A percentile compares a stretch with the other conserved stretches of the same genome.
Evolutionary conservation across 2,888 invertebrate genomes (phyloP).

Genomic region (Baronia brevicornis): DNA sequence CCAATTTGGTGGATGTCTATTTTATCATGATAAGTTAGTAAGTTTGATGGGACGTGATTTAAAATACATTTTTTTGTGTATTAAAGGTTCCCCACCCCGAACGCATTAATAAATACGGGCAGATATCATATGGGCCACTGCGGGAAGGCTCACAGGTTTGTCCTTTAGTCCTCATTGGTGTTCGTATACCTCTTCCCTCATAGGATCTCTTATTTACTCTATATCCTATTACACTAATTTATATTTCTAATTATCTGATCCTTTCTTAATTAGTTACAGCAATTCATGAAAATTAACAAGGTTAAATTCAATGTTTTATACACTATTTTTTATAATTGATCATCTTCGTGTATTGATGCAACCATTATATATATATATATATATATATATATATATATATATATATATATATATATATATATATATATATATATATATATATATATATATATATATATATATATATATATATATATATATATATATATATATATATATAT

Average conservation of each 20-base stretch:
- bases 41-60: constrained; percentile 35
- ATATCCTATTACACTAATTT: constrained; percentile 31
- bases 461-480: no score
- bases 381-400: no score
- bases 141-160: constrained; percentile 81
- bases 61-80: constrained; percentile 74
- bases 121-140: constrained; percentile 80
- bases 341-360: constrained; percentile 43
- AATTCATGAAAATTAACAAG: constrained; percentile 29
- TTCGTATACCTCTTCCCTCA: constrained; percentile 68
- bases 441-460: no score
- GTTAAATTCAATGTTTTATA: not conserved
- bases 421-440: no score
- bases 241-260: constrained; percentile 30
- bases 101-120: constrained; percentile 77
- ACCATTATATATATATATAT: no score
- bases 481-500: no score
- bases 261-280: constrained; percentile 41
- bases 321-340: constrained; percentile 1
- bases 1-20: constrained; percentile 53
- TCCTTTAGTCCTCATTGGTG: constrained; percentile 71
- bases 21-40: constrained; percentile 34
- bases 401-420: no score
- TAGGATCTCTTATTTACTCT: constrained; percentile 29
- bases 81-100: constrained; percentile 80